Evolutionary conservation across 2,888 invertebrate genomes (phyloP).

Genomic region (Lepetodrilus schrolli): DNA sequence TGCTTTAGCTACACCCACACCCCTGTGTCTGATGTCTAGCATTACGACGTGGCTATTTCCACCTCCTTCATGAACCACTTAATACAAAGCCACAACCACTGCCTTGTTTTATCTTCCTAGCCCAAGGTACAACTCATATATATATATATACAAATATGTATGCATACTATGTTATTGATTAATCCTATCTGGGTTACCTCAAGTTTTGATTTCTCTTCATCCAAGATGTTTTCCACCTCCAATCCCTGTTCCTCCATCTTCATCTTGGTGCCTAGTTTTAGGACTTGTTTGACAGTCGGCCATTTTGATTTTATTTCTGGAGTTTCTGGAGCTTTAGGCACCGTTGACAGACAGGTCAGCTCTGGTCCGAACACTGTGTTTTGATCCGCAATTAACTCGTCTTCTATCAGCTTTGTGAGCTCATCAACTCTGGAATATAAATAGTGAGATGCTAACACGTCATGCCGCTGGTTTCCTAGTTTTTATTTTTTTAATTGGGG

Average conservation of each 20-base stretch:
- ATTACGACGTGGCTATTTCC: too few species aligned
- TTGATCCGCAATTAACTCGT: constrained; percentile 56
- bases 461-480: not conserved
- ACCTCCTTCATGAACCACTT: too few species aligned
- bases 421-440: constrained; percentile 63
- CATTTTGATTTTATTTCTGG: not conserved
- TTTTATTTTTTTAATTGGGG: not conserved
- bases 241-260: not conserved
- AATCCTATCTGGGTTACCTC: not conserved
- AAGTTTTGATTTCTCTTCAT: not conserved
- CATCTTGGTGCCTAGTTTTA: not conserved
- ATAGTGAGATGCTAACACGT: not conserved
- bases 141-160: too few species aligned
- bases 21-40: too few species aligned
- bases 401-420: constrained; percentile 64
- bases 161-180: too few species aligned
- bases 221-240: not conserved
- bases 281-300: not conserved
- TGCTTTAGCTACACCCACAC: too few species aligned
- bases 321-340: not conserved
- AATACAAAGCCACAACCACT: too few species aligned
- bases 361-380: not conserved
- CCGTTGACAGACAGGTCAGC: not conserved
- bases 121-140: too few species aligned
- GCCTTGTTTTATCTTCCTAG: too few species aligned